phyloP scores from a whole-genome alignment of 1,140 invertebrate species.

The Bombus waltoni region DNA sequence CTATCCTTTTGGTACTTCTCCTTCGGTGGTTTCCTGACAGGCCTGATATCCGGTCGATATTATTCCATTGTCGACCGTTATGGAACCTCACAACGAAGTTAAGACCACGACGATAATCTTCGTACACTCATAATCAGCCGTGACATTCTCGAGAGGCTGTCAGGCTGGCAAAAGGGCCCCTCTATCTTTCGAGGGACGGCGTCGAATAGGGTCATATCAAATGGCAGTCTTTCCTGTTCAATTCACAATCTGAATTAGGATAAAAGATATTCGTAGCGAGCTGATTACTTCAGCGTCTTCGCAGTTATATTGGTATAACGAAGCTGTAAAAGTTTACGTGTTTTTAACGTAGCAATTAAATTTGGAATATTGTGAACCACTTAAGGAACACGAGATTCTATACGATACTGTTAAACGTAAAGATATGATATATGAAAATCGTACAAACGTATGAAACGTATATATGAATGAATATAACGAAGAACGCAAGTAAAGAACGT shows the following conservation, averaged over 20 bases:
- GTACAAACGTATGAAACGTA: too few relatives aligned
- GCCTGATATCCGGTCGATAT: slow-evolving; percentile 31
- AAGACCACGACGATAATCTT: slow-evolving; percentile 34
- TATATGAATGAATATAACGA: too few relatives aligned
- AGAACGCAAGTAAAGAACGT: too few relatives aligned
- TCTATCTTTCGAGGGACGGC: slow-evolving; percentile 48
- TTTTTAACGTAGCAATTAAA: neutral
- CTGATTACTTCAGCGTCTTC: neutral
- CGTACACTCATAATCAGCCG: slow-evolving; percentile 42
- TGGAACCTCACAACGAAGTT: slow-evolving; percentile 7
- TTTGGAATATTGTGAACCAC: neutral
- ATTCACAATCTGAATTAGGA: slow-evolving; percentile 31
- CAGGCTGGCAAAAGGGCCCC: slow-evolving; percentile 40
- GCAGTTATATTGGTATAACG: neutral
- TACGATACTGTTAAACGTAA: too few relatives aligned
- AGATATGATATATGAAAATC: too few relatives aligned
- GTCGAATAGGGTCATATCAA: slow-evolving; percentile 60
- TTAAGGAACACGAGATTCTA: too few relatives aligned
- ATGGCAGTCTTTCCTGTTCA: slow-evolving; percentile 53
- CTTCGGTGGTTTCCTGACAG: neutral
- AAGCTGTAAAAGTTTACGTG: neutral
- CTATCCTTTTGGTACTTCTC: neutral
- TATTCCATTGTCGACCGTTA: slow-evolving; percentile 47
- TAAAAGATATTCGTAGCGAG: neutral
- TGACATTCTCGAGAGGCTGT: slow-evolving; percentile 30